These are phyloP conservation scores for Neolamprologus sp. DNA, from an alignment of 2,113 vertebrate species.

Conservation along the genomic window DNA sequence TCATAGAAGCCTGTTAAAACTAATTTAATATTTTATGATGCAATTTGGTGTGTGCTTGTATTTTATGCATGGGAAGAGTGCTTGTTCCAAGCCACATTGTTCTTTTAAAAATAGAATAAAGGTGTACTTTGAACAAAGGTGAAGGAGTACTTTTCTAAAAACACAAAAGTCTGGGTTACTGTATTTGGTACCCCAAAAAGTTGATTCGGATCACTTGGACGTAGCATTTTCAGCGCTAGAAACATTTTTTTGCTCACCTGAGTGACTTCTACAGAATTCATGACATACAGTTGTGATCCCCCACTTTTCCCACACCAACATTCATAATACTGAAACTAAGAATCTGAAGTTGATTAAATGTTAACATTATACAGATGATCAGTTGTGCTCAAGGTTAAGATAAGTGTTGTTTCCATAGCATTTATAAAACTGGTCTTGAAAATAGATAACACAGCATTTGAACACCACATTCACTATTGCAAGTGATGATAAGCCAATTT, in stretches of 20 bases:
- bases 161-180: not conserved
- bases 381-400: not conserved
- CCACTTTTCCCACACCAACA: not conserved
- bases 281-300: not conserved
- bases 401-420: not conserved
- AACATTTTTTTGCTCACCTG: not conserved
- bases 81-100: not conserved
- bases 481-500: not conserved
- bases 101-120: not conserved
- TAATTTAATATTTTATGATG: conserved; percentile 18
- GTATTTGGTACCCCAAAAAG: not conserved
- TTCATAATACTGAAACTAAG: not conserved
- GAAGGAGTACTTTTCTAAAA: not conserved
- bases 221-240: not conserved
- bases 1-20: not conserved
- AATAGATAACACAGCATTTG: not conserved
- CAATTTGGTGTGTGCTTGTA: not conserved
- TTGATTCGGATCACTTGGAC: not conserved
- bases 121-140: not conserved
- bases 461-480: not conserved
- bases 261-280: not conserved
- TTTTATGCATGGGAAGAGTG: conserved; percentile 9
- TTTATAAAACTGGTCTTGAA: not conserved
- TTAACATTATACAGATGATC: not conserved
- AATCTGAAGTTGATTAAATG: not conserved